Evolutionary conservation across 2,888 invertebrate species (phyloP).

Genomic region (Eristalinus sepulchralis): DNA sequence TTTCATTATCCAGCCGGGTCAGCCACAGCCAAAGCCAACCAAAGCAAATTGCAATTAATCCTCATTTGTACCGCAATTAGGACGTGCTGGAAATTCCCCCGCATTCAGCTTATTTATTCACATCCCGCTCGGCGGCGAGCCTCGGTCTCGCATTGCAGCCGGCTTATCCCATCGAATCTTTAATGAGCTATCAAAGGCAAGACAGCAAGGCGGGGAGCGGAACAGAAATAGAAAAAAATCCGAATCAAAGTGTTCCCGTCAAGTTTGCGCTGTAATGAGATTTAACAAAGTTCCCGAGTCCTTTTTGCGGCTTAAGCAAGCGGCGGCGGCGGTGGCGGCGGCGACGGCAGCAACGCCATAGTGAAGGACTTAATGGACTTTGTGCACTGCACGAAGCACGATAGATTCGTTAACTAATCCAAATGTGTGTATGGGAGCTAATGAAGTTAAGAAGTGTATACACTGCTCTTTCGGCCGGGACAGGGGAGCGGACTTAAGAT

Average conservation of each 20-base stretch:
- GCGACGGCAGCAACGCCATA: neutral
- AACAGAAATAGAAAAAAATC: neutral
- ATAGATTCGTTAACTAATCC: slow-evolving; percentile 58
- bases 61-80: neutral
- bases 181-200: neutral
- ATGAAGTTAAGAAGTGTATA: slow-evolving; percentile 55
- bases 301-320: slow-evolving; percentile 14
- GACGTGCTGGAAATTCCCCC: neutral
- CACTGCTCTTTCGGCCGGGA: neutral
- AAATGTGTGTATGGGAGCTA: slow-evolving; percentile 50
- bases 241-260: neutral
- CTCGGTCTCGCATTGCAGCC: neutral
- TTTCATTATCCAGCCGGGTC: neutral
- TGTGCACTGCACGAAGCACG: slow-evolving; percentile 9
- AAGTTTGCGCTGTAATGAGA: slow-evolving; percentile 31
- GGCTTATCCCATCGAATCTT: neutral
- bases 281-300: slow-evolving; percentile 48
- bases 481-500: neutral
- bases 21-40: neutral
- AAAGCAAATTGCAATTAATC: neutral
- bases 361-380: slow-evolving; percentile 53
- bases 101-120: neutral
- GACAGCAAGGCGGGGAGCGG: neutral
- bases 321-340: neutral
- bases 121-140: neutral